Conservation (phyloP, 2,113 vertebrate species). For the Melanerpes formicivorus region DNA sequence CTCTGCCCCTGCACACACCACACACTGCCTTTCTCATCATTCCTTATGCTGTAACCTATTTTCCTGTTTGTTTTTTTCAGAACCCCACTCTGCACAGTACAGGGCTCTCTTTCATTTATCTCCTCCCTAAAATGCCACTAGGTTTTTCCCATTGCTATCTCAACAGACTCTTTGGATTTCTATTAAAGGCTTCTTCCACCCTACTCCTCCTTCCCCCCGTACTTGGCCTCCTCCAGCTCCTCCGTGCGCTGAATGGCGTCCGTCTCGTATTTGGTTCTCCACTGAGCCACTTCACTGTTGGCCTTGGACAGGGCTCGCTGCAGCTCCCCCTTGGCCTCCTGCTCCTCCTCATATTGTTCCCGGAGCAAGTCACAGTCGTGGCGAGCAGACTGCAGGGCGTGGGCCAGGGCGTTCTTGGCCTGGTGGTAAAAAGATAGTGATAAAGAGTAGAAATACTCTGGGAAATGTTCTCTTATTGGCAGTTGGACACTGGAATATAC, state of each 20-base stretch:
- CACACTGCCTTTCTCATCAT: background rate
- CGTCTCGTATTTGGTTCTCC: too few relatives aligned
- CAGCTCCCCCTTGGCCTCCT: too few relatives aligned
- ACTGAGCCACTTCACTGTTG: too few relatives aligned
- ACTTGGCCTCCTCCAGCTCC: background rate
- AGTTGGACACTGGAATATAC: background rate
- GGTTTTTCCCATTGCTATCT: background rate
- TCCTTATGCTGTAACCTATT: too few relatives aligned
- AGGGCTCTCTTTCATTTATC: background rate
- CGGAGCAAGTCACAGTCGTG: too few relatives aligned
- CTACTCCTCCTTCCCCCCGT: background rate
- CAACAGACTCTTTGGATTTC: background rate
- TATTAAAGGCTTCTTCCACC: too few relatives aligned
- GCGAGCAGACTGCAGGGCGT: too few relatives aligned
- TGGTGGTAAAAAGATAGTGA: background rate
- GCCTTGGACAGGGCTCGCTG: too few relatives aligned
- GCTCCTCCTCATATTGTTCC: background rate
- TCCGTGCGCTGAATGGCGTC: background rate
- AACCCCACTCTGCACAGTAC: background rate
- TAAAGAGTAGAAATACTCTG: background rate
- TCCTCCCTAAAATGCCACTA: background rate
- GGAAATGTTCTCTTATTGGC: background rate
- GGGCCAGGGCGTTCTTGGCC: background rate
- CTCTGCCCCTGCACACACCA: slow-evolving; percentile 54
- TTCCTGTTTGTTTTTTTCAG: background rate